phyloP scores from a whole-genome alignment of 2,888 invertebrate species.

The Aporophyla lueneburgensis region DNA sequence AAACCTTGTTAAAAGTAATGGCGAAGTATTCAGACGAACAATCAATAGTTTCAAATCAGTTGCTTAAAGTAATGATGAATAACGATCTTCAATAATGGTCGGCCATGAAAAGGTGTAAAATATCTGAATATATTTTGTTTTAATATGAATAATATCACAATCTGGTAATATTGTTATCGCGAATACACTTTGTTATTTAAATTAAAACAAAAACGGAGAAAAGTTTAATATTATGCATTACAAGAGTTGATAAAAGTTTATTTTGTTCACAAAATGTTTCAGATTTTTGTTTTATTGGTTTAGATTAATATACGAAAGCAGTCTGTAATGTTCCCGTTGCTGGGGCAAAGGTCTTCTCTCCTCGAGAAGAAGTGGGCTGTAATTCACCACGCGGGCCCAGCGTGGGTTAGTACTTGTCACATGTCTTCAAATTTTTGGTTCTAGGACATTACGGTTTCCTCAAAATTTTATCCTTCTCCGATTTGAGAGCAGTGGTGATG shows the following conservation, averaged over 20 bases:
- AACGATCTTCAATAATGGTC: not conserved
- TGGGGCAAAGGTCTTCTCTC: too few species aligned
- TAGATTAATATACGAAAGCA: not conserved
- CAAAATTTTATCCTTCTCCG: too few species aligned
- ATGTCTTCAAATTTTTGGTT: too few species aligned
- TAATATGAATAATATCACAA: not conserved
- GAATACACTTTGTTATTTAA: constrained; percentile 14
- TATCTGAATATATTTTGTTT: not conserved
- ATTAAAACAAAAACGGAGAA: constrained; percentile 9
- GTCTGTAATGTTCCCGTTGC: too few species aligned
- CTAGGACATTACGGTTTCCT: too few species aligned
- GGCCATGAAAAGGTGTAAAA: not conserved
- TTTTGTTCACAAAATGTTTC: constrained; percentile 3
- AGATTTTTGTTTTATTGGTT: constrained; percentile 14
- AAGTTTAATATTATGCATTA: not conserved
- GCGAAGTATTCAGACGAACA: constrained; percentile 16
- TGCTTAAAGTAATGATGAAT: not conserved
- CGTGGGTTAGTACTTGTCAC: too few species aligned
- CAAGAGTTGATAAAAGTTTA: constrained; percentile 23
- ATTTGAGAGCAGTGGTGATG: too few species aligned
- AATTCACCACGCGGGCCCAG: too few species aligned
- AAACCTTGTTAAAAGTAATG: constrained; percentile 68
- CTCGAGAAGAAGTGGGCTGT: too few species aligned
- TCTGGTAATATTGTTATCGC: not conserved
- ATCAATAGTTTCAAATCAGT: constrained; percentile 30